Percentiles rank a stretch among this genome's conserved stretches.
phyloP scores from a whole-genome alignment of 1,140 invertebrate genomes.

The Lanistes nyassanus region DNA sequence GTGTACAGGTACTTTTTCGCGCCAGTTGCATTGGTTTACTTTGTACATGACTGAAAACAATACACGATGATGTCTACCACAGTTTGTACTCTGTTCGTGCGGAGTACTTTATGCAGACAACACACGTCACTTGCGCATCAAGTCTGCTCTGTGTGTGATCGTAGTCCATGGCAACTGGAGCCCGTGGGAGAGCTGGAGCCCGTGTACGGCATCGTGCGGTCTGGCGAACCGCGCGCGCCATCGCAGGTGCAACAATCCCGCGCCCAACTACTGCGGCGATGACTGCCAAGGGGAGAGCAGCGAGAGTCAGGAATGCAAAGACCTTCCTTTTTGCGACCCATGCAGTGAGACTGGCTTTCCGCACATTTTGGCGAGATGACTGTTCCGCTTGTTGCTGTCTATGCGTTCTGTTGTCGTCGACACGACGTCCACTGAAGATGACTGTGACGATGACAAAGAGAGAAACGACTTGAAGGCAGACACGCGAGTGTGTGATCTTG shows the following conservation, averaged over 20 bases:
- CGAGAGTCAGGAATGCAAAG: no score
- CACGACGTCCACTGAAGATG: no score
- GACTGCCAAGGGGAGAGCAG: constrained; percentile 39
- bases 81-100: neutral
- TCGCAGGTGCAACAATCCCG: constrained; percentile 69
- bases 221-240: constrained; percentile 72
- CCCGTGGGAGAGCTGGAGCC: constrained; percentile 73
- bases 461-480: no score
- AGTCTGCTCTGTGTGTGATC: constrained; percentile 15
- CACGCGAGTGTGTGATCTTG: no score
- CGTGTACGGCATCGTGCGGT: constrained; percentile 76
- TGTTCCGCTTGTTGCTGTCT: no score
- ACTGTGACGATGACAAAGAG: no score
- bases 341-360: no score
- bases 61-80: neutral
- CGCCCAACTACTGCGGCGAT: constrained; percentile 38
- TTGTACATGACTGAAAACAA: neutral
- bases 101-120: neutral
- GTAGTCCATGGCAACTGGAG: constrained; percentile 72
- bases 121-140: neutral
- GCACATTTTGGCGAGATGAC: no score
- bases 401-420: no score
- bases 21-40: neutral
- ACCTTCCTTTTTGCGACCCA: no score
- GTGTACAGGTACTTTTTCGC: neutral